Evolutionary conservation across 2,113 vertebrate genomes (phyloP), one percentile per base, ranked within the genome.

Genomic region (Corydoras maculifer): DNA sequence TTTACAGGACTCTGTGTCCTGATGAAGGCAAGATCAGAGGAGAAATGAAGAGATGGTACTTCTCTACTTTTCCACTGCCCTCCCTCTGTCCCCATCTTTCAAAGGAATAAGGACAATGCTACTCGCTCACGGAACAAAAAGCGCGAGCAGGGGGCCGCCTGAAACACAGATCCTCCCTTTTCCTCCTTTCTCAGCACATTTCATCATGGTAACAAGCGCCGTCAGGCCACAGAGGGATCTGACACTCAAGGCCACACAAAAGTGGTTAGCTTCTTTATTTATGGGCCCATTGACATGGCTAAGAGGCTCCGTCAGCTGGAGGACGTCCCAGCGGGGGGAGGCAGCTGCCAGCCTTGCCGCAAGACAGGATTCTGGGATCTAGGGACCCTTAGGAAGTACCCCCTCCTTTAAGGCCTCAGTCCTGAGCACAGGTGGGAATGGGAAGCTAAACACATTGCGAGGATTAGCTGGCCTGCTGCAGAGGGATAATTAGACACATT

Each of bases 231-330:
- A 88, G 86, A 87, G 82, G 79, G 79, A 74, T 71, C 84, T 89
- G 88, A 89, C 88, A 88, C 86, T 74, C 75, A 81, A 70, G 30
- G 76, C 74, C 81, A 79, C 84, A 91, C 90, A 91, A 91, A 88
- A 84, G 88, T 89, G 86, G 86, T 91, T 90, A 90, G 85, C 85
- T 84, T 30, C 85, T 90, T 69, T 89, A 91, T 90, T 90, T 89
- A 91, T 90, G 88, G 84, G 87, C 81, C 87, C 83, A 88, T 90
- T 88, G 87, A 90, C 88, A 89, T 80, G 49, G 85, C 84, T 86
- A 88, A 87, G 86, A 85, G 83, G 82, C 82, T 84, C 87, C 86
- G 87, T 88, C 88, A 90, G 88, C 89, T 90, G 88, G 88, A 84
- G 85, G 86, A 88, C 70, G 86, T 88, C 89, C 87, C 89, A 88